phyloP scores from a whole-genome alignment of 2,888 invertebrate genomes.

The Chymomyza caudatula region DNA sequence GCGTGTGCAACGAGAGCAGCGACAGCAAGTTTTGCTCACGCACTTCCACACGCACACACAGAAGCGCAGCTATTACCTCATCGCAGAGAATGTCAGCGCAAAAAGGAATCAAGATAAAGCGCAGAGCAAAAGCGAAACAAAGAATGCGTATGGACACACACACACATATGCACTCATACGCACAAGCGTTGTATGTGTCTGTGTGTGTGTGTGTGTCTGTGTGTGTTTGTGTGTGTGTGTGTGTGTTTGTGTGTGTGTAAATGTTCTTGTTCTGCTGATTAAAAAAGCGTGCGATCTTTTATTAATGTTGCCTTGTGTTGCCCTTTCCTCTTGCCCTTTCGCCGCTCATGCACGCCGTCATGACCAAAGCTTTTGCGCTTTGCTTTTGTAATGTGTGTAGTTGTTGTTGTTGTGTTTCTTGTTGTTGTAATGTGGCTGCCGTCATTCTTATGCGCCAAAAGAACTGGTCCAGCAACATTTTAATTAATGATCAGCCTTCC shows the following conservation, averaged over 20 bases:
- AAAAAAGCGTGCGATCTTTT: slow-evolving; percentile 57
- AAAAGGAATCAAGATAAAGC: slow-evolving; percentile 35
- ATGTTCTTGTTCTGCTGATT: slow-evolving; percentile 48
- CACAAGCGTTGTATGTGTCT: neutral
- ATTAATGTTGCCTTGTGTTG: slow-evolving; percentile 38
- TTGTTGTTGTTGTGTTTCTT: slow-evolving; percentile 23
- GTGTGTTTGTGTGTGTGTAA: neutral
- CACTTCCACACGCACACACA: slow-evolving; percentile 14
- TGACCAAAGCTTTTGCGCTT: slow-evolving; percentile 19
- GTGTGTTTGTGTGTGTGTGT: no score
- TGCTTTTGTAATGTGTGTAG: slow-evolving; percentile 7
- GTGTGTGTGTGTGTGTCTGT: no score
- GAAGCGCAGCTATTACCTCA: slow-evolving; percentile 62
- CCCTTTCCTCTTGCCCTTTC: neutral
- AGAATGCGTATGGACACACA: no score
- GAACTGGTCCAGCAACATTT: slow-evolving; percentile 72
- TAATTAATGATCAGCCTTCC: slow-evolving; percentile 60
- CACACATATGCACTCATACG: no score
- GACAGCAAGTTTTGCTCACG: slow-evolving; percentile 38
- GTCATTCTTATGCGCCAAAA: slow-evolving; percentile 23
- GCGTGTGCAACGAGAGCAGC: slow-evolving; percentile 59
- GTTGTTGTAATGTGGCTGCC: slow-evolving; percentile 47
- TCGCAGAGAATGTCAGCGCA: slow-evolving; percentile 61
- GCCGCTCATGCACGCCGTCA: slow-evolving; percentile 4
- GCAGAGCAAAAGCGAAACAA: slow-evolving; percentile 37